Base-by-base conservation (phyloP, 1,140 invertebrate species). In the Gerris buenoi region DNA sequence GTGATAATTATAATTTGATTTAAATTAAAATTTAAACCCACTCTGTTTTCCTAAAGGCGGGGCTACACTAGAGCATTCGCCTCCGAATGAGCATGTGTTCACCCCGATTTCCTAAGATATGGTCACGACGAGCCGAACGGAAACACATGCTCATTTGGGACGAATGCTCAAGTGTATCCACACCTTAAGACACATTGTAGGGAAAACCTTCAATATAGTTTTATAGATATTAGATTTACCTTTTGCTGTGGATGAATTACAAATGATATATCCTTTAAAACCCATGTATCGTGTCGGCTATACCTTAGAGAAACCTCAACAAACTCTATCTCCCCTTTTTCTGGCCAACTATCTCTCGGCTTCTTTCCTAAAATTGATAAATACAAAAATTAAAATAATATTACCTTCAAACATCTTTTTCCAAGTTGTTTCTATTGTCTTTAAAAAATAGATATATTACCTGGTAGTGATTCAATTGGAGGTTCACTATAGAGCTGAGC, bases 301-400 rank as follows among this genome's bases (percentile, higher is more conserved):
- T 93, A 92, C 67, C 78, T 82, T 69, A 91, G 76, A 61, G 71
- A 82, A 25, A 91, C 81, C 64, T 87, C 77, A 57, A 83, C 77
- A 66, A 90, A 85, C 64, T 77, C 76, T 22, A 90, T 80, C 63
- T 65, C 68, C 5, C 81, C 81, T 26, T 74, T 46, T 68, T 72
- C 1, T 29, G 78, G 79, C 79, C 80, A 78, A 33, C 67, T 60
- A 68, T 71, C 68, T 67, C 63, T 78, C 70, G 67, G 77, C 71
- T 29, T 79, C 70, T 74, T 68, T 63, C 68, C 65, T 74, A 84
- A 71, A 70, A 26, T 60, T 81, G 81, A 13, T 81, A 70, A 70
- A 77, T 83, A 27, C 1, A 13, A 25, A 3, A 27, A 62, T n/a
- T n/a, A n/a, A 46, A 25, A 65, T 25, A 56, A 46, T 29, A 65